phyloP scores from a whole-genome alignment of 1,140 invertebrate species.

The Rhopalosiphum padi region DNA sequence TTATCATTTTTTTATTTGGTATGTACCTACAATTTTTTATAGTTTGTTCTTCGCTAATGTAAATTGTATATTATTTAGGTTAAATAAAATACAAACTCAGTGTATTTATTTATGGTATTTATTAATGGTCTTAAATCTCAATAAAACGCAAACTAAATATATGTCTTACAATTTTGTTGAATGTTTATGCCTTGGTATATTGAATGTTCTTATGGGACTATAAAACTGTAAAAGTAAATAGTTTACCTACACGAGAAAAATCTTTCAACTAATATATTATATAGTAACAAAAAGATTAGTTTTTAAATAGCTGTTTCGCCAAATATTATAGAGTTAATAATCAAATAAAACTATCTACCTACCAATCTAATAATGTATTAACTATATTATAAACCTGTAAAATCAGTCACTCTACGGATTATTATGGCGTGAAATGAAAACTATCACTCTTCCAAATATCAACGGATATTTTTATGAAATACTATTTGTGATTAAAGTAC shows the following conservation, averaged over 20 bases:
- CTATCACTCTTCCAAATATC: not conserved
- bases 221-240: not conserved
- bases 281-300: not conserved
- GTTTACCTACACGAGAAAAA: not conserved
- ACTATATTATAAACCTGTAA: not conserved
- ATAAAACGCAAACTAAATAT: not conserved
- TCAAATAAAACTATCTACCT: not conserved
- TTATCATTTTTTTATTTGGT: not conserved
- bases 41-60: not conserved
- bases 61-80: not conserved
- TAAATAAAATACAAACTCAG: not conserved
- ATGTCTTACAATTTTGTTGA: not conserved
- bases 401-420: not conserved
- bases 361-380: not conserved
- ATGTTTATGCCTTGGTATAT: not conserved
- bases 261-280: not conserved
- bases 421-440: not conserved
- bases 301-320: not conserved
- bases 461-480: not conserved
- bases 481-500: not conserved
- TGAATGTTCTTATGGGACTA: not conserved
- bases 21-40: not conserved
- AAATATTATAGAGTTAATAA: not conserved
- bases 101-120: not conserved
- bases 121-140: not conserved